A percentile compares a stretch with the other conserved stretches of the same genome.
These are phyloP conservation scores for Egretta garzetta DNA, from an alignment of 2,113 vertebrate genomes.

Conservation along the genomic window DNA sequence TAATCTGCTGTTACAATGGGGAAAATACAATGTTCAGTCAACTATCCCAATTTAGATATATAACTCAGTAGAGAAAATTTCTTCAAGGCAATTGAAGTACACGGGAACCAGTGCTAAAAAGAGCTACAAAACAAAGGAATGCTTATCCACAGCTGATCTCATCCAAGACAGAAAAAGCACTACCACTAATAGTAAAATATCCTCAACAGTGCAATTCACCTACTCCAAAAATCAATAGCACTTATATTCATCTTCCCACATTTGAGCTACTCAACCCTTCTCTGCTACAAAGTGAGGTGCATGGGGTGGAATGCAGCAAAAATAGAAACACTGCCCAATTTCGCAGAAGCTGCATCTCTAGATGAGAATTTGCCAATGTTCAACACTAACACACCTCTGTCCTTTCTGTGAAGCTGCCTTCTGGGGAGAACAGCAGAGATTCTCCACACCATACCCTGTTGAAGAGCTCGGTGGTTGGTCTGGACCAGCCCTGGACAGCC, in stretches of 20 bases:
- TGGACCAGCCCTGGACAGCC: not conserved
- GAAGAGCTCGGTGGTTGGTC: not conserved
- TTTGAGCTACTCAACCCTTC: not conserved
- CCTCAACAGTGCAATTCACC: not conserved
- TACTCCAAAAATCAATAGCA: not conserved
- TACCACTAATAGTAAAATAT: not conserved
- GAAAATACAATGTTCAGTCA: not conserved
- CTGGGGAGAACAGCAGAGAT: not conserved
- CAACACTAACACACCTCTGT: not conserved
- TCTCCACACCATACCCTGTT: not conserved
- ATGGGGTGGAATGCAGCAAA: not conserved
- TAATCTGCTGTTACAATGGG: not conserved
- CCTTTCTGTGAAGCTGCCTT: not conserved
- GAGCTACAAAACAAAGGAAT: not conserved
- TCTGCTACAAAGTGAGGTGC: not conserved
- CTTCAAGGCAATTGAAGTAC: not conserved
- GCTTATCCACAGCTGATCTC: not conserved
- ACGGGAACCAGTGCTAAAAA: not conserved
- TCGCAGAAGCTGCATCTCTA: accelerated
- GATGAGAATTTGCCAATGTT: not conserved
- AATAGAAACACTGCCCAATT: not conserved
- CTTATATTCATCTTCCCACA: not conserved
- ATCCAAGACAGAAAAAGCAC: not conserved
- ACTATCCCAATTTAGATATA: not conserved
- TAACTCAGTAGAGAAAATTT: not conserved